phyloP scores from a whole-genome alignment of 2,888 invertebrate species.

The Caradrina clavipalpis region DNA sequence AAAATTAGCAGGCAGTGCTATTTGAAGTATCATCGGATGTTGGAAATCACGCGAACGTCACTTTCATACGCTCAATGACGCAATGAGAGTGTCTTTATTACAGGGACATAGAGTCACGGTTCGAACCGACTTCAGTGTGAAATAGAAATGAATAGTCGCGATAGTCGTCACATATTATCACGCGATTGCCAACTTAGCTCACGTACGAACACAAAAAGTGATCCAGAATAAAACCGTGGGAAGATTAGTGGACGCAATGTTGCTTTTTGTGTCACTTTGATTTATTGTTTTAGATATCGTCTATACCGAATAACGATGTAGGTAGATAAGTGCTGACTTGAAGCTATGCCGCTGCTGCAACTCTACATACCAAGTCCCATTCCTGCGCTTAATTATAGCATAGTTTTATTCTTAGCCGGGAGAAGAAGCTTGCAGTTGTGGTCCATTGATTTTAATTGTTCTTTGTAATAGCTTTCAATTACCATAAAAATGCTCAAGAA shows the following conservation, averaged over 20 bases:
- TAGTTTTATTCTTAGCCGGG: slow-evolving; percentile 12
- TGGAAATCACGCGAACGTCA: slow-evolving; percentile 64
- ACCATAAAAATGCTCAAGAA: slow-evolving; percentile 27
- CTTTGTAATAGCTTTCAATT: slow-evolving; percentile 53
- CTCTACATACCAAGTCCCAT: background rate
- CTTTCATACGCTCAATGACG: slow-evolving; percentile 63
- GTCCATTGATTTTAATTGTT: slow-evolving; percentile 44
- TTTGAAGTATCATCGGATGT: slow-evolving; percentile 65
- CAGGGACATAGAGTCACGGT: slow-evolving; percentile 53
- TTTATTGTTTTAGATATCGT: slow-evolving; percentile 48
- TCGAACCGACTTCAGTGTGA: slow-evolving; percentile 49
- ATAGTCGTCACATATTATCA: slow-evolving; percentile 73
- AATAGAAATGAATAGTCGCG: slow-evolving; percentile 70
- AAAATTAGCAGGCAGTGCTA: slow-evolving; percentile 65
- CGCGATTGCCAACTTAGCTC: slow-evolving; percentile 72
- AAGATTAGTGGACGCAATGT: slow-evolving; percentile 64
- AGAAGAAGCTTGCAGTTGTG: slow-evolving; percentile 37
- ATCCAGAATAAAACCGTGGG: slow-evolving; percentile 73
- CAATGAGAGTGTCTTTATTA: slow-evolving; percentile 45
- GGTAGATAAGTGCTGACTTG: slow-evolving; percentile 11
- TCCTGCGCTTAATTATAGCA: slow-evolving; percentile 7
- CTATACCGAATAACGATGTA: slow-evolving; percentile 30
- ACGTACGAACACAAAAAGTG: slow-evolving; percentile 69
- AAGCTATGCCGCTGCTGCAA: slow-evolving; percentile 2
- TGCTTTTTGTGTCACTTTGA: slow-evolving; percentile 47